Base-by-base conservation (phyloP, 2,888 invertebrate genomes). In the Eupithecia subumbrata region DNA sequence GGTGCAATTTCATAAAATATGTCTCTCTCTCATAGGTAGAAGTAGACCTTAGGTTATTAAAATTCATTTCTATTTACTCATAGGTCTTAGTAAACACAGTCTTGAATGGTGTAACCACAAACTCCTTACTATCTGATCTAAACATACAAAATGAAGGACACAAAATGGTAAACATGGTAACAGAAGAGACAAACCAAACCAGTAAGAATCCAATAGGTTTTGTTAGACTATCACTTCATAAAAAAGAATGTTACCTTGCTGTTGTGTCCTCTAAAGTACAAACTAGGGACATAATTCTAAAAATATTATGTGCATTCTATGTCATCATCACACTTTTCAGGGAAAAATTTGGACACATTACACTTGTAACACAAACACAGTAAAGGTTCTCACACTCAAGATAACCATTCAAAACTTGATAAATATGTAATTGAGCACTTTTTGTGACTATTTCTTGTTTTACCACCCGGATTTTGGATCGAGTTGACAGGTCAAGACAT, bases 221-320 rank as follows among this genome's bases (percentile, higher is more conserved):
- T 66, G 37, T 75, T 75, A 82, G 75, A 83, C 77, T 82, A 83
- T 78, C 81, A 79, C 81, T 82, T 80, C 80, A 82, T 76, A 81
- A 83, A 82, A 83, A 83, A 84, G 82, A 78, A 84, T 85, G 86
- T 88, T 90, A 91, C 89, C 90, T 90, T 88, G 91, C 89, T 90
- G 87, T 88, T 90, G 84, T 87, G 92, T 92, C 91, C 91, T 92
- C 89, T 90, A 91, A 85, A 87, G 88, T 88, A 86, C 89, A 91
- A 93, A 89, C 91, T 91, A 43, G 43, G 43, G 40, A 92, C 90
- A 91, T 91, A 91, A 90, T 93, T 94, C 94, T 94, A 94, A 92
- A 94, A 94, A 94, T 94, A 94, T 94, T 94, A 88, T 92, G 86
- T 90, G 88, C 90, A 92, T 90, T 90, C 90, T 90, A 92, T 93